Percentiles rank a stretch among this genome's conserved stretches.
phyloP scores from a whole-genome alignment of 1,140 invertebrate genomes.

The Drosophila simulans region DNA sequence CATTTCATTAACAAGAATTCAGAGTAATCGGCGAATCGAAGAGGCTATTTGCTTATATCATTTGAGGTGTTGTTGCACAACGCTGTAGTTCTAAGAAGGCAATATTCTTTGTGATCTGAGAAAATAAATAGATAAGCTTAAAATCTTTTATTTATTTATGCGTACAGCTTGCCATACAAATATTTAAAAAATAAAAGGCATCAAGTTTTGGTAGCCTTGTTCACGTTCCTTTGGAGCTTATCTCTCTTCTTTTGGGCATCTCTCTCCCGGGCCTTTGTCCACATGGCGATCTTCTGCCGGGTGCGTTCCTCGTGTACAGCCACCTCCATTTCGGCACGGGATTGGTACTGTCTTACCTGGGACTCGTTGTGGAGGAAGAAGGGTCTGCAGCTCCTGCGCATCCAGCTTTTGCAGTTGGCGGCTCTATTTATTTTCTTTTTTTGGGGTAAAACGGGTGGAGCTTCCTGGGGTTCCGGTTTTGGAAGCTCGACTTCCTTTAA shows the following conservation, averaged over 20 bases:
- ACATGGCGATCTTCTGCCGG: slow-evolving; percentile 34
- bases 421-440: neutral
- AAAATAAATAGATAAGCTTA: slow-evolving; percentile 30
- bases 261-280: slow-evolving; percentile 42
- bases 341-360: slow-evolving; percentile 2
- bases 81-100: slow-evolving; percentile 60
- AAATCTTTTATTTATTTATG: neutral
- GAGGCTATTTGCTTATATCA: slow-evolving; percentile 50
- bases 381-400: slow-evolving; percentile 34
- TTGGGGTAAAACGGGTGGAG: too few species aligned
- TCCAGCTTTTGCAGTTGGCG: slow-evolving; percentile 10
- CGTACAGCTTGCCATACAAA: too few species aligned
- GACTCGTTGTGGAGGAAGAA: slow-evolving; percentile 48
- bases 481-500: too few species aligned
- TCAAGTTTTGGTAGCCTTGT: neutral
- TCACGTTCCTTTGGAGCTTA: neutral
- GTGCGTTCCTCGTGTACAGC: slow-evolving; percentile 13
- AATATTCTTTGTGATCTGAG: slow-evolving; percentile 74
- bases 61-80: slow-evolving; percentile 54
- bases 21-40: slow-evolving; percentile 7
- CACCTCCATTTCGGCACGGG: slow-evolving; percentile 15
- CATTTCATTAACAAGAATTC: neutral
- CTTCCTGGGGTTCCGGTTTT: neutral
- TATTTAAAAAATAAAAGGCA: too few species aligned
- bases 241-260: neutral